A percentile compares a stretch with the other conserved stretches of the same genome.
Conservation (phyloP, 1,140 invertebrate genomes). For the Diachasma alloeum region DNA sequence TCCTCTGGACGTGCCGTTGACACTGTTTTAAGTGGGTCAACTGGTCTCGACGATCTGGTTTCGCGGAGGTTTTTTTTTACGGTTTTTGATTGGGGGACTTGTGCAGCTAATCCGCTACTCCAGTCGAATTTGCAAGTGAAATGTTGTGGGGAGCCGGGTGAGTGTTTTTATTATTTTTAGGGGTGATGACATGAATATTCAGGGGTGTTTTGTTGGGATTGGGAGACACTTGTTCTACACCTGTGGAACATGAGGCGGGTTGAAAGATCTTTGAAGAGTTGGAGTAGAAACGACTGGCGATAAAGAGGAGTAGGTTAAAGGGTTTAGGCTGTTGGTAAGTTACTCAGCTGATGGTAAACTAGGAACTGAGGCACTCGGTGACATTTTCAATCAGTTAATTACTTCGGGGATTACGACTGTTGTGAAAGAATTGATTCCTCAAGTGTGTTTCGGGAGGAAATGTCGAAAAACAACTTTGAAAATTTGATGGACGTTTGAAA, state of each 20-base stretch:
- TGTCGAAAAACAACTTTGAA: too few relatives aligned
- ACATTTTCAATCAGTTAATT: too few relatives aligned
- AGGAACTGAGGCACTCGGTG: too few relatives aligned
- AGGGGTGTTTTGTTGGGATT: background rate
- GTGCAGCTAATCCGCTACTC: background rate
- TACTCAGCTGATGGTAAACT: too few relatives aligned
- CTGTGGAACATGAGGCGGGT: background rate
- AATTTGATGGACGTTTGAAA: too few relatives aligned
- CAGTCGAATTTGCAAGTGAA: background rate
- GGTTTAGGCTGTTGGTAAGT: too few relatives aligned
- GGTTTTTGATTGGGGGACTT: background rate
- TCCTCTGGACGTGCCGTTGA: conserved; percentile 9
- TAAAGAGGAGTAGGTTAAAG: too few relatives aligned
- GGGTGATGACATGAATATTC: background rate
- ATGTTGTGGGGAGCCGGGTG: background rate
- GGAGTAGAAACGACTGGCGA: too few relatives aligned
- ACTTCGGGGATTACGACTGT: too few relatives aligned
- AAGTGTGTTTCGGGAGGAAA: too few relatives aligned
- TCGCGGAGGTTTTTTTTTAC: background rate
- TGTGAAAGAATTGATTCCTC: too few relatives aligned
- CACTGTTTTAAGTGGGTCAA: conserved; percentile 15
- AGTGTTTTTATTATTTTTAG: conserved; percentile 29
- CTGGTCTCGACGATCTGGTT: conserved; percentile 1
- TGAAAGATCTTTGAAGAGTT: too few relatives aligned
- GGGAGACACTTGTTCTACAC: background rate